Percentiles rank a stretch among this genome's conserved stretches.
Evolutionary conservation across 2,113 vertebrate genomes (phyloP).

Genomic region (Spea multiplicata): DNA sequence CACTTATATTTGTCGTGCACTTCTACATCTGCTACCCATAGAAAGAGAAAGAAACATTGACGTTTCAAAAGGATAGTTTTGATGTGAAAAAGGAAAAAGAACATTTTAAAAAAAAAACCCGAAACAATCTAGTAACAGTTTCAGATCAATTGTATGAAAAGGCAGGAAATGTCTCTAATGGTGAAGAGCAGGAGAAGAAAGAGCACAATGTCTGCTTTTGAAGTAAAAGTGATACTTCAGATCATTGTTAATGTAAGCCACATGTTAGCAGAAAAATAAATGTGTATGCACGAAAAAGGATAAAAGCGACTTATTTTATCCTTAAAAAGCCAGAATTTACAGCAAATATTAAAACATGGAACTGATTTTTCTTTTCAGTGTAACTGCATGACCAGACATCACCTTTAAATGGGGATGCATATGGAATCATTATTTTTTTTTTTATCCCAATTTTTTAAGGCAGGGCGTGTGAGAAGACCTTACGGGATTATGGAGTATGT

Average conservation of each 20-base stretch:
- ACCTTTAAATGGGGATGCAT: too few relatives aligned
- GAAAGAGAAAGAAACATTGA: neutral
- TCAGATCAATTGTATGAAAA: neutral
- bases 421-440: too few relatives aligned
- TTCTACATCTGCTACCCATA: neutral
- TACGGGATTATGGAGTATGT: too few relatives aligned
- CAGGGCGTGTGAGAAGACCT: too few relatives aligned
- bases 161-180: neutral
- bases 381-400: too few relatives aligned
- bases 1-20: too few relatives aligned
- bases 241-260: neutral
- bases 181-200: neutral
- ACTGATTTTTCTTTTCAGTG: neutral
- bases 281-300: neutral
- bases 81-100: neutral
- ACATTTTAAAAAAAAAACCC: neutral
- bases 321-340: neutral
- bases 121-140: neutral
- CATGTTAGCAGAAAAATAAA: neutral
- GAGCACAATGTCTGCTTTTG: neutral
- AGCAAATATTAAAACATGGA: neutral
- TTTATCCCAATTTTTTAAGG: too few relatives aligned
- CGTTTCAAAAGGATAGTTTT: neutral
- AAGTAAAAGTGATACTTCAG: neutral
- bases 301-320: neutral